phyloP scores from a whole-genome alignment of 2,888 invertebrate genomes.

The Drosophila parthenogenetica region DNA sequence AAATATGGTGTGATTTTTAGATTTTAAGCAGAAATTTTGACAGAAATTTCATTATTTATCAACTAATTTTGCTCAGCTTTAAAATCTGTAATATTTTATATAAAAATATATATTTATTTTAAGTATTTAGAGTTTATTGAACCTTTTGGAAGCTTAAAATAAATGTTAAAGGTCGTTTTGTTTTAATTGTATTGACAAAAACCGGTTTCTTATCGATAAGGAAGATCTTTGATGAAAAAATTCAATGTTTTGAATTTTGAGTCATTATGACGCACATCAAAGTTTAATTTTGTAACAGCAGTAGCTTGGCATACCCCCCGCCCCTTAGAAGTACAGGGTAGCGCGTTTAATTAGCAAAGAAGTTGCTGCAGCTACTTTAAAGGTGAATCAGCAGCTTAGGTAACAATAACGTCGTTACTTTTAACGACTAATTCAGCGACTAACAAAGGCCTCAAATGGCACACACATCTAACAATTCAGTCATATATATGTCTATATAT shows the following conservation, averaged over 20 bases:
- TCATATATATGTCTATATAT: not conserved
- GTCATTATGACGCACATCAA: not conserved
- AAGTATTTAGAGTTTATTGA: not conserved
- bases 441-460: constrained; percentile 7
- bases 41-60: not conserved
- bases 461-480: constrained; percentile 2
- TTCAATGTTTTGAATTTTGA: no score
- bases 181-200: not conserved
- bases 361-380: constrained; percentile 5
- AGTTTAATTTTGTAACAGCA: no score
- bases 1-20: no score
- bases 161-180: not conserved
- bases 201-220: no score
- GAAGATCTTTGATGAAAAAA: no score
- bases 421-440: constrained; percentile 5
- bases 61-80: no score
- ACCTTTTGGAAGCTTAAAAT: not conserved
- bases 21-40: no score
- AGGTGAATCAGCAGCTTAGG: constrained; percentile 30
- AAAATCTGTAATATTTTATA: no score
- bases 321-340: not conserved
- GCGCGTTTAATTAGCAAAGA: not conserved
- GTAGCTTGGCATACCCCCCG: not conserved
- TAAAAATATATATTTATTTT: no score
- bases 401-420: constrained; percentile 2